Percentiles rank a stretch among this genome's conserved stretches.
These are phyloP conservation scores for Stenodera caucasica DNA, from an alignment of 2,888 invertebrate genomes.

Conservation along the genomic window DNA sequence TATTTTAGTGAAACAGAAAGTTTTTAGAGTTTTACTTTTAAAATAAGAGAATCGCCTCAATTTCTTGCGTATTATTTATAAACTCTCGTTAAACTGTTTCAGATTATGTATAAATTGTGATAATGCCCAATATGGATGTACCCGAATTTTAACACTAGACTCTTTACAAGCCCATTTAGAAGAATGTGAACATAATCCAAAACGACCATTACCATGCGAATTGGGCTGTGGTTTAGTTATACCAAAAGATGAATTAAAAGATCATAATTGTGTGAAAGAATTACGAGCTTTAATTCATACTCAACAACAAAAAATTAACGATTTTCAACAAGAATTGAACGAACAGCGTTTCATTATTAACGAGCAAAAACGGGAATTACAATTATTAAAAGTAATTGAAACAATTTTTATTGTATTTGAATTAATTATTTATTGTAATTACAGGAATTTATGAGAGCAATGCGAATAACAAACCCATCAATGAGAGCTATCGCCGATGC, in stretches of 20 bases:
- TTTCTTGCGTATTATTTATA: too few relatives aligned
- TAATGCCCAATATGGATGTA: constrained; percentile 86
- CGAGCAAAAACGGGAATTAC: constrained; percentile 87
- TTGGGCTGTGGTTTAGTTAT: constrained; percentile 92
- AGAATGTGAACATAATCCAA: constrained; percentile 94
- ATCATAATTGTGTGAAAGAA: constrained; percentile 93
- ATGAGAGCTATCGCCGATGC: constrained; percentile 91
- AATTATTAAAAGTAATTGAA: constrained; percentile 73
- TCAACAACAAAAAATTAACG: constrained; percentile 83
- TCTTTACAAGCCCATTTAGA: constrained; percentile 80
- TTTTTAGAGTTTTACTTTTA: too few relatives aligned
- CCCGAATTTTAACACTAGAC: constrained; percentile 83
- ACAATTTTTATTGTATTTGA: constrained; percentile 11
- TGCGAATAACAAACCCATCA: constrained; percentile 88
- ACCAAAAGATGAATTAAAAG: constrained; percentile 92
- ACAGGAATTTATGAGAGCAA: constrained; percentile 89
- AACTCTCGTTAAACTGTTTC: too few relatives aligned
- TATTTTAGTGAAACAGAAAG: too few relatives aligned
- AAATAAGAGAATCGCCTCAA: too few relatives aligned
- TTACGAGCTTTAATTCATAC: constrained; percentile 80
- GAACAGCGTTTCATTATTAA: constrained; percentile 86
- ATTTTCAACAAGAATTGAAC: constrained; percentile 83
- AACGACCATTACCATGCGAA: constrained; percentile 90
- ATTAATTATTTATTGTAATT: constrained; percentile 28
- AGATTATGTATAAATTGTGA: constrained; percentile 90